Conservation (phyloP, 2,113 vertebrate species). For the Chitala chitala region DNA sequence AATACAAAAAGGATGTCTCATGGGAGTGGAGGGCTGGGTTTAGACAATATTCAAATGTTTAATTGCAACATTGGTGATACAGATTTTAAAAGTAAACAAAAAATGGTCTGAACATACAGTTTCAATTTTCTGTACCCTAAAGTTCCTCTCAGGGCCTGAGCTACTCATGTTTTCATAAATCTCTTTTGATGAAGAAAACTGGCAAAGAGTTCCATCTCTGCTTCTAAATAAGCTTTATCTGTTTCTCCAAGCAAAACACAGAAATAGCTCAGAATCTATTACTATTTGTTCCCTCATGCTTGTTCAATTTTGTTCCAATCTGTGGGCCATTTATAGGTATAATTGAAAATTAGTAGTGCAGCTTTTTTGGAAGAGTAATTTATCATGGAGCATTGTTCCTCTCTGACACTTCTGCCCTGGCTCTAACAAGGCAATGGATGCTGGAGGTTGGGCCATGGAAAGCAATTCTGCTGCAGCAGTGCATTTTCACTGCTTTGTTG, state of each 20-base stretch:
- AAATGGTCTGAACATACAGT: not conserved
- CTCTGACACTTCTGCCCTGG: constrained; percentile 92
- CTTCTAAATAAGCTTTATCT: constrained; percentile 33
- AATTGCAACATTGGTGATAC: not conserved
- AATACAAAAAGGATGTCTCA: too few species aligned
- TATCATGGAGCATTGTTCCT: constrained; percentile 96
- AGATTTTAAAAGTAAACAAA: not conserved
- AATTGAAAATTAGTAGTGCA: constrained; percentile 99
- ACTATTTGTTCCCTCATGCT: constrained; percentile 72
- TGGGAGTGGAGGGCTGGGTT: too few species aligned
- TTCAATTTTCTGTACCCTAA: not conserved
- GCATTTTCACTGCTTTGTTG: constrained; percentile 80
- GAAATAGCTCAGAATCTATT: constrained; percentile 47
- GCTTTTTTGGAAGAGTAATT: constrained; percentile 97
- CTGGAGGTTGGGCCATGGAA: constrained; percentile 82
- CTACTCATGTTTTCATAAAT: constrained; percentile 29
- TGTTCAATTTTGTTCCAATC: constrained; percentile 92
- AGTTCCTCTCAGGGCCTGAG: constrained; percentile 21
- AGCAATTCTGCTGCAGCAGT: constrained; percentile 83
- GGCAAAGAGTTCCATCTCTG: constrained; percentile 29
- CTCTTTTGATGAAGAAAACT: constrained; percentile 34
- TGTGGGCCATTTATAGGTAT: constrained; percentile 96
- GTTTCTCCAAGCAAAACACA: constrained; percentile 40
- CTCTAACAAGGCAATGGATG: constrained; percentile 90
- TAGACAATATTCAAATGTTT: not conserved